Conservation (phyloP, 2,888 invertebrate species). For the Hoplodrina blanda region DNA sequence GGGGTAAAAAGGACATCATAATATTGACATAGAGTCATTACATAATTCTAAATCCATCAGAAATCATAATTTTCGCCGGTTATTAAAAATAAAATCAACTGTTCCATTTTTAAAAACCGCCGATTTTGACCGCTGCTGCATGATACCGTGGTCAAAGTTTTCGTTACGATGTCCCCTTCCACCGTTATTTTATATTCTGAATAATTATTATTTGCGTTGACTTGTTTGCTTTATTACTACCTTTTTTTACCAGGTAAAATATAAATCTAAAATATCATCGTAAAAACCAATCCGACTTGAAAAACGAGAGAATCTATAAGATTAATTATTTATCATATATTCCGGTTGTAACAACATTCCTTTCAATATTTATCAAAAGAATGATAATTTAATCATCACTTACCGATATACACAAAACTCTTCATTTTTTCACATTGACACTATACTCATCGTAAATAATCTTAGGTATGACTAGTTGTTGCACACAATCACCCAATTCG, state of each 20-base stretch:
- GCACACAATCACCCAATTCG: constrained; percentile 55
- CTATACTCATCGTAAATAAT: constrained; percentile 18
- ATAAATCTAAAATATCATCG: background rate
- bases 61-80: too few relatives aligned
- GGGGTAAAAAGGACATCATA: too few relatives aligned
- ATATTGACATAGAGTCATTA: too few relatives aligned
- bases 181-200: too few relatives aligned
- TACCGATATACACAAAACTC: constrained; percentile 43
- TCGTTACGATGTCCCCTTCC: too few relatives aligned
- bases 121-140: too few relatives aligned
- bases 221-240: background rate
- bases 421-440: constrained; percentile 47
- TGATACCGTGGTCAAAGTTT: too few relatives aligned
- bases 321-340: constrained; percentile 2
- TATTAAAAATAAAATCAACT: too few relatives aligned
- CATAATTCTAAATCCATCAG: too few relatives aligned
- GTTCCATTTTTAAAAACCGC: too few relatives aligned
- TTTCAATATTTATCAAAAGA: background rate
- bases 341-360: constrained; percentile 7
- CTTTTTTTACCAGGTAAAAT: constrained; percentile 3
- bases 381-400: constrained; percentile 30
- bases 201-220: too few relatives aligned
- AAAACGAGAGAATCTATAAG: background rate
- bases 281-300: constrained; percentile 14
- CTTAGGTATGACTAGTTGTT: background rate